Conservation (phyloP, 1,140 invertebrate genomes). For the Lamellibrachia luymesi region DNA sequence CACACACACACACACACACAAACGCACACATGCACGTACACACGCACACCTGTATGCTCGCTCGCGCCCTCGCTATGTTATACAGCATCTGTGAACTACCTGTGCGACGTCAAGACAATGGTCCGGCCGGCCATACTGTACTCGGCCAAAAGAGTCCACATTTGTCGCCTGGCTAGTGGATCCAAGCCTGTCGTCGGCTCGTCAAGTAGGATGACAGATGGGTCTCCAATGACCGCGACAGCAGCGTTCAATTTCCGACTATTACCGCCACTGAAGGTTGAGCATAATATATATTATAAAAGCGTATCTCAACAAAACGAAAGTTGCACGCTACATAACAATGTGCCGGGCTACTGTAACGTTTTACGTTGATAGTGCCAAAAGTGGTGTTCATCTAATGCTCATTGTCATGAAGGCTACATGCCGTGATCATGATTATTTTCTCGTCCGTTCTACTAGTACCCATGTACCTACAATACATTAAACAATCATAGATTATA, state of each 20-base stretch:
- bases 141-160: conserved; percentile 50
- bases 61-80: background rate
- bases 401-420: no score
- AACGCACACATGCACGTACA: no score
- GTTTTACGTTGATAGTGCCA: no score
- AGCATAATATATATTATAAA: background rate
- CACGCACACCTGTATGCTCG: no score
- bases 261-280: conserved; percentile 60
- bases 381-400: no score
- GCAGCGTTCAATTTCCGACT: conserved; percentile 52
- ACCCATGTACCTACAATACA: no score
- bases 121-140: conserved; percentile 30
- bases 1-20: no score
- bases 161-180: conserved; percentile 51
- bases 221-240: conserved; percentile 62
- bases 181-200: conserved; percentile 62
- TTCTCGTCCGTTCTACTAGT: no score
- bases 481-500: no score
- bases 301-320: background rate
- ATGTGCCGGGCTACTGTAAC: background rate
- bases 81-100: conserved; percentile 26
- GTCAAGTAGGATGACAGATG: conserved; percentile 65
- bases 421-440: no score
- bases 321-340: background rate
- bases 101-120: conserved; percentile 50